Evolutionary conservation across 1,140 invertebrate species (phyloP), one percentile per base, ranked within the genome.

Genomic region (Probaryconus sp.): DNA sequence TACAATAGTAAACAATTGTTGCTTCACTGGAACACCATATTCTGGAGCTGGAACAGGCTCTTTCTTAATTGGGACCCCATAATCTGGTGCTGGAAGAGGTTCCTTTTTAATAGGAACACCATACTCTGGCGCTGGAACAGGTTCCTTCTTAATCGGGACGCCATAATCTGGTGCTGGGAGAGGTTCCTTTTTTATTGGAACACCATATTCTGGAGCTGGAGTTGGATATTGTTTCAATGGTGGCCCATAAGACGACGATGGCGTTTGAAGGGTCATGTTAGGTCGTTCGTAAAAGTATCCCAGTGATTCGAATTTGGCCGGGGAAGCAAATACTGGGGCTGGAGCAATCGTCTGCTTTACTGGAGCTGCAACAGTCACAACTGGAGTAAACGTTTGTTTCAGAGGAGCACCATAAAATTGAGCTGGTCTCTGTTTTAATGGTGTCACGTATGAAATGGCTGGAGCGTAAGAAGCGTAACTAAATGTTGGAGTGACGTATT

Each of bases 261-360:
- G n/a, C n/a, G n/a, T n/a, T 53, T 65, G 2, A 73, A 55, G 0
- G 61, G 47, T n/a, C n/a, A 60, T 10, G 9, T 60, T 10, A 20
- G 60, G 55, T 5, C 6, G 5, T 17, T 26, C 9, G 13, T 72
- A 51, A 0, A 24, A 2, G 9, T 58, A 60, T 14, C 38, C 1
- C 51, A 0, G 18, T 1, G 6, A n/a, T 1, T 6, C 31, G 42
- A 16, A 55, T 0, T 43, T 48, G 6, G 48, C 20, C 38, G 55
- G 42, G 9, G 18, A 6, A 0, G 3, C 24, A 10, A 11, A 43
- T 6, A 30, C 5, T 13, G 24, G 20, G 14, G 30, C 42, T 58
- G 55, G 55, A 24, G 14, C 10, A 16, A 14, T 63, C 38, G 18
- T 17, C 31, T 2, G 7, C 24, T n/a, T n/a, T 2, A 26, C 33